phyloP scores from a whole-genome alignment of 2,113 vertebrate genomes.

The Xenotilapia caudafasciata region DNA sequence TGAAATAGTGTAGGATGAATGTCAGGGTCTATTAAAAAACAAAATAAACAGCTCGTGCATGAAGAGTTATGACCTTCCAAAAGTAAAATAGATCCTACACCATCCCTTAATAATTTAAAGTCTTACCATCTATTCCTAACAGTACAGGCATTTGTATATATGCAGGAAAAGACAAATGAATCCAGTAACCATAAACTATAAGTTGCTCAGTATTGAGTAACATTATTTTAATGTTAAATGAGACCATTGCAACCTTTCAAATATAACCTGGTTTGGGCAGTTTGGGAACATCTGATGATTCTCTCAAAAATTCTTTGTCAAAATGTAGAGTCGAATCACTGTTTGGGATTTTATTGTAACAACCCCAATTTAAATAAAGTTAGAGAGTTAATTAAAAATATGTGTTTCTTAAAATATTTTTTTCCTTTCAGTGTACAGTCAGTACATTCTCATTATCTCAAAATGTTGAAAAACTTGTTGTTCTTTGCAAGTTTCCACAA shows the following conservation, averaged over 20 bases:
- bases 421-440: not conserved
- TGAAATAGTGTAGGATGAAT: not conserved
- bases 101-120: not conserved
- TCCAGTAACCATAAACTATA: not conserved
- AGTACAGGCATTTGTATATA: not conserved
- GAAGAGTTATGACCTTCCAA: not conserved
- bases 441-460: not conserved
- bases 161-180: not conserved
- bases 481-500: not conserved
- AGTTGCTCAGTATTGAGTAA: not conserved
- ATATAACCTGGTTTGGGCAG: not conserved
- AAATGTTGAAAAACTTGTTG: not conserved
- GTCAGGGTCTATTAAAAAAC: not conserved
- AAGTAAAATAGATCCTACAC: not conserved
- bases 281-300: not conserved
- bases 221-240: not conserved
- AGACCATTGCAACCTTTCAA: not conserved
- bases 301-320: not conserved
- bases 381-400: not conserved
- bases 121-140: not conserved
- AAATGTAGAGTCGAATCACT: not conserved
- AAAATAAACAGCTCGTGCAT: fast-evolving
- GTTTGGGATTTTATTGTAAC: not conserved
- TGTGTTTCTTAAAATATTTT: not conserved
- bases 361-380: not conserved